phyloP scores from a whole-genome alignment of 2,113 vertebrate genomes.

The Zosterops lateralis region DNA sequence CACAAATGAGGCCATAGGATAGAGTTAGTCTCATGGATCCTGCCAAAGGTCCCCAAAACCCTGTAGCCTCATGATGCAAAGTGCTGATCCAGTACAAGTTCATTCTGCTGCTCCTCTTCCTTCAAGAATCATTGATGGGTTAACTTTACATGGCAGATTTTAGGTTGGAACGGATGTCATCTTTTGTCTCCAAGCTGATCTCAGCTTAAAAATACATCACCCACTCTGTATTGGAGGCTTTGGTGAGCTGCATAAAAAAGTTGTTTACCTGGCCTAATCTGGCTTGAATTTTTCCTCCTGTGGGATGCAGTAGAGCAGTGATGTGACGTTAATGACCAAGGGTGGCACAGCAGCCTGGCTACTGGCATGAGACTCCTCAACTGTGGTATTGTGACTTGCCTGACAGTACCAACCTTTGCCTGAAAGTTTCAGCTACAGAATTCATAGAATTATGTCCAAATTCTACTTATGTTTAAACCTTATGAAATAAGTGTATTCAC shows the following conservation, averaged over 20 bases:
- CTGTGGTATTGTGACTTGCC: neutral
- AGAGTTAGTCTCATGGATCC: neutral
- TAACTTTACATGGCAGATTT: neutral
- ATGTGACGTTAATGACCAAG: neutral
- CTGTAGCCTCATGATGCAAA: neutral
- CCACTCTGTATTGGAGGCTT: neutral
- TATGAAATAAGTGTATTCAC: neutral
- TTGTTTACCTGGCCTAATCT: neutral
- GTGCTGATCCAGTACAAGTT: neutral
- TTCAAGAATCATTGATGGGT: neutral
- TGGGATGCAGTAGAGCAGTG: neutral
- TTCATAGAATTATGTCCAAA: neutral
- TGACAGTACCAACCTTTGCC: neutral
- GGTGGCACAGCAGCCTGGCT: neutral
- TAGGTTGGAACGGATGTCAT: neutral
- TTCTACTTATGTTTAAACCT: neutral
- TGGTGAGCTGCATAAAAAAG: neutral
- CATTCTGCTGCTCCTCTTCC: neutral
- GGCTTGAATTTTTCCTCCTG: neutral
- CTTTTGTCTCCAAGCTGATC: neutral
- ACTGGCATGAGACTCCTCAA: neutral
- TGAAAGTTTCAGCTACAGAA: neutral
- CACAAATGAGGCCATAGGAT: neutral
- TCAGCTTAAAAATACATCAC: neutral
- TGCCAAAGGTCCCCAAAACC: neutral